phyloP scores from a whole-genome alignment of 1,140 invertebrate genomes.

The Lepidurus packardi region DNA sequence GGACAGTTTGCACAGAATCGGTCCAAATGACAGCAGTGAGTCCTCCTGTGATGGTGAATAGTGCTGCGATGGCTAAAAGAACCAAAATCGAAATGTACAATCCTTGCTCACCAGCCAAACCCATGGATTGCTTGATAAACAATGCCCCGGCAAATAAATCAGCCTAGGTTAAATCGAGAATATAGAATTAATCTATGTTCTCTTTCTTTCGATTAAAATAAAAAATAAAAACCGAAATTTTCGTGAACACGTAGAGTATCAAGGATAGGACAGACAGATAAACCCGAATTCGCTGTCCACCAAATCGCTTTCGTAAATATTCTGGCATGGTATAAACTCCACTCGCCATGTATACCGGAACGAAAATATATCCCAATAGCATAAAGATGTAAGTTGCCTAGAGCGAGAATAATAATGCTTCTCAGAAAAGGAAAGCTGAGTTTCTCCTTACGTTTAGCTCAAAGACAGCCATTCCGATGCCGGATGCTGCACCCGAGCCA shows the following conservation, averaged over 20 bases:
- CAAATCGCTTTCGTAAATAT: slow-evolving; percentile 54
- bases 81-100: slow-evolving; percentile 50
- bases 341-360: slow-evolving; percentile 53
- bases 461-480: slow-evolving; percentile 52
- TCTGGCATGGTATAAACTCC: slow-evolving; percentile 54
- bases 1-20: slow-evolving; percentile 54
- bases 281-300: slow-evolving; percentile 50
- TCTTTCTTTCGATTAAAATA: background rate
- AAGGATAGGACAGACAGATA: slow-evolving; percentile 52
- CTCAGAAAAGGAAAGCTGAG: background rate
- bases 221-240: slow-evolving; percentile 51
- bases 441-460: slow-evolving; percentile 51
- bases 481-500: slow-evolving; percentile 49
- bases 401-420: background rate
- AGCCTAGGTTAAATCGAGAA: slow-evolving; percentile 42
- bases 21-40: slow-evolving; percentile 57
- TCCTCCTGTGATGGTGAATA: slow-evolving; percentile 51
- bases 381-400: slow-evolving; percentile 42
- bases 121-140: slow-evolving; percentile 50
- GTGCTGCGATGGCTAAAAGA: slow-evolving; percentile 48
- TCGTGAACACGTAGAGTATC: slow-evolving; percentile 54
- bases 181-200: background rate
- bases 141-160: slow-evolving; percentile 53
- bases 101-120: slow-evolving; percentile 43
- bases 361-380: slow-evolving; percentile 53